Base-by-base conservation (phyloP, 2,113 vertebrate species). In the Carollia perspicillata region DNA sequence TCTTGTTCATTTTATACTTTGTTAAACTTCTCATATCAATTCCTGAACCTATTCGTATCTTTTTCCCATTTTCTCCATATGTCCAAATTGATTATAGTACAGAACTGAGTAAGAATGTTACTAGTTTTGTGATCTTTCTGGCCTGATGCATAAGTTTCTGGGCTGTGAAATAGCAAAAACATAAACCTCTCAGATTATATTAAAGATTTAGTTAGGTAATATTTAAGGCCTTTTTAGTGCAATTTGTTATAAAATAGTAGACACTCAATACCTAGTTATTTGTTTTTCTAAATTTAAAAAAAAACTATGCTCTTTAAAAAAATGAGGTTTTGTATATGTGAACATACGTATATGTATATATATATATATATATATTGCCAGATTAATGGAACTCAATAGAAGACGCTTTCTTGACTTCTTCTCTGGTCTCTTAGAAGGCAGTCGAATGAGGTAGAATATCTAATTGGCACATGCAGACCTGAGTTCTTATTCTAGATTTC, bases 271-370 rank as follows among this genome's bases (percentile, higher is more conserved):
- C 49, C 28, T 94, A 49, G 17, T 86, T 94, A 40, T 58, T n/a
- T 68, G 20, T 81, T 66, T 92, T 79, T 83, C 83, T 94, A 72
- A 90, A 55, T 83, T 89, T 89, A 81, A 71, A 94, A 92, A 35
- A 72, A 79, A 10, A 75, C 13, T 33, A 10, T 30, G 23, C 77
- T 66, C 37, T 60, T 60, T 40, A 42, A 69, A 20, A 90, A 63
- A 42, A 16, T 44, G 2, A 81, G 81, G 13, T 85, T 77, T 87
- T 69, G 5, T 71, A 17, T 75, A 75, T 88, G 33, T 80, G 13
- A 84, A 89, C 11, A 66, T 23, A 60, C 63, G 6, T 69, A 17
- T 74, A 16, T 80, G 13, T 88, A 84, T 10, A 66, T 23, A 17
- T 51, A 17, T 51, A 17, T 47, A 49, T 49, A 49, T 49, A 49